phyloP scores from a whole-genome alignment of 2,888 invertebrate species.

The Drosophila stalkeri region DNA sequence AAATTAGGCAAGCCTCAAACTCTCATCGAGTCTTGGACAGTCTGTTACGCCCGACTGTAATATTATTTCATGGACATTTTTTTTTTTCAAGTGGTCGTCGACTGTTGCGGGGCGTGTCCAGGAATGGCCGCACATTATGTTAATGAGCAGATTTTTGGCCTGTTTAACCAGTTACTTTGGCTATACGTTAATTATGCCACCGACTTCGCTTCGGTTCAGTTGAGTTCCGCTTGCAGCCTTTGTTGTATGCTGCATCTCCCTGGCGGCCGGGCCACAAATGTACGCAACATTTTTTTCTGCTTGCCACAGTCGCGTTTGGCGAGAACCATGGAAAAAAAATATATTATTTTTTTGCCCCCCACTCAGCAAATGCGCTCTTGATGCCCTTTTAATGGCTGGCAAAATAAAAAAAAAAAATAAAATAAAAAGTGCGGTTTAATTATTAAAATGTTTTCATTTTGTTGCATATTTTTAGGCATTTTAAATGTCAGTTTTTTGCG shows the following conservation, averaged over 20 bases:
- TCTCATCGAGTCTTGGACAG: neutral
- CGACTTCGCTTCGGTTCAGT: slow-evolving; percentile 21
- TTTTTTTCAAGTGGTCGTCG: neutral
- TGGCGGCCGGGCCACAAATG: slow-evolving; percentile 23
- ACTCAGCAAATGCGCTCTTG: slow-evolving; percentile 23
- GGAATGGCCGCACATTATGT: slow-evolving; percentile 77
- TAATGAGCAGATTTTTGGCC: slow-evolving; percentile 73
- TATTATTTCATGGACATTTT: neutral
- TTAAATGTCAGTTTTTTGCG: slow-evolving; percentile 40
- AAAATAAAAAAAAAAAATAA: slow-evolving; percentile 9
- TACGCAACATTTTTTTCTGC: slow-evolving; percentile 30
- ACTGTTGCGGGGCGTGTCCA: slow-evolving; percentile 23
- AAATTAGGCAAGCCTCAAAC: neutral
- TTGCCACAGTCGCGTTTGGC: slow-evolving; percentile 17
- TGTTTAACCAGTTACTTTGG: slow-evolving; percentile 29
- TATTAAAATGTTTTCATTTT: slow-evolving; percentile 72
- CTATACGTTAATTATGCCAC: slow-evolving; percentile 68
- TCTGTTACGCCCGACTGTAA: neutral
- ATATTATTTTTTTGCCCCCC: slow-evolving; percentile 19
- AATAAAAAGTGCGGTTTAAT: slow-evolving; percentile 67
- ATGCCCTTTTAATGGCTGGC: slow-evolving; percentile 38
- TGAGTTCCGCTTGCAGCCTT: slow-evolving; percentile 38
- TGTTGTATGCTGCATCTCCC: slow-evolving; percentile 37
- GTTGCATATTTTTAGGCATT: slow-evolving; percentile 56
- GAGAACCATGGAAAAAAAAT: slow-evolving; percentile 37